Evolutionary conservation across 2,113 vertebrate genomes (phyloP), one percentile per base, ranked within the genome.

Genomic region (Oophaga pumilio): DNA sequence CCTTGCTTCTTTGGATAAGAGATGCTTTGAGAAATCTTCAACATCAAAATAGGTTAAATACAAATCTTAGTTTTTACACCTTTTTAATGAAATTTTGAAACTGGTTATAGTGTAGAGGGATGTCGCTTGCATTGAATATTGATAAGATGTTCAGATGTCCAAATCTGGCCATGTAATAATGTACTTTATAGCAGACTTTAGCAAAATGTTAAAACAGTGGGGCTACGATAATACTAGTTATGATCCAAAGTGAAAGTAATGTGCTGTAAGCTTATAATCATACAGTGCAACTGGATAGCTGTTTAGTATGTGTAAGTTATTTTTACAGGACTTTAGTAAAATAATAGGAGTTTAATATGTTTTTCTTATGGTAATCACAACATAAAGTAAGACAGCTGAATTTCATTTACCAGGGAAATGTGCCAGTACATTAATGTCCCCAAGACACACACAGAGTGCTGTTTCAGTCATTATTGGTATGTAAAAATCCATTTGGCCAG

Each of bases 341-440:
- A 88, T 88, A 87, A 87, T 83, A 8, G 13, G n/a, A 83, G 78
- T 50, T 88, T 88, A 88, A 83, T 77, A 83, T 7, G 13, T 83
- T 56, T 88, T 88, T 60, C 69, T 80, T 80, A 56, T 88, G 43
- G 59, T 88, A 88, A 88, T 83, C 80, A 83, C 50, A 83, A 76
- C 66, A 64, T 82, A 53, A 76, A 76, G 69, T 17, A 66, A 83
- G 69, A n/a, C 57, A 43, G 57, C 59, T 22, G 74, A 76, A 83
- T 83, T 83, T 17, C 69, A 82, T 87, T 15, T 87, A 24, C 43
- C 71, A 60, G 59, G 86, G 71, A 83, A 28, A 56, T 28, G 57
- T 88, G 68, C 71, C 43, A 83, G 49, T 43, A 83, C 56, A 66
- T n/a, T 76, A 76, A 76, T 66, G 80, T 83, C 86, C 59, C 69